Percentiles rank a stretch among this genome's conserved stretches.
These are phyloP conservation scores for Natator depressus DNA, from an alignment of 2,113 vertebrate species.

Conservation along the genomic window DNA sequence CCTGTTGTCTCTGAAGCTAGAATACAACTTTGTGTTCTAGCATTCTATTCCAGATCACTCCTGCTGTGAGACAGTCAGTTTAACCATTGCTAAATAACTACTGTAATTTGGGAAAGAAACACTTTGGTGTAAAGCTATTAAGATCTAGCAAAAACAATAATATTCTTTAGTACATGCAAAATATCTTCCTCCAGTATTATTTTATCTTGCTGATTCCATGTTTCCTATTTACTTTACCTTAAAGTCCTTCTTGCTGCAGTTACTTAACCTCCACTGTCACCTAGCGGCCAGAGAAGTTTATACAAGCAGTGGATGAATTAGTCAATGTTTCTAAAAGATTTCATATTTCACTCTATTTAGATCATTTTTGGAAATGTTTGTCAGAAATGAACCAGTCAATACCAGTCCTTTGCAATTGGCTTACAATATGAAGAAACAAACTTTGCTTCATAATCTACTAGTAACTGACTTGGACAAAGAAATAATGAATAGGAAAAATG, in stretches of 20 bases:
- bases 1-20: neutral
- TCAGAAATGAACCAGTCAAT: neutral
- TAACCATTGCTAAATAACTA: neutral
- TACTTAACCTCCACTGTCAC: slow-evolving; percentile 39
- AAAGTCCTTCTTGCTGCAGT: neutral
- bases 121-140: neutral
- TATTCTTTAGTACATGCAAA: neutral
- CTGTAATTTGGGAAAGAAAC: neutral
- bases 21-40: neutral
- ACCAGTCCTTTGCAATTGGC: neutral
- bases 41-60: neutral
- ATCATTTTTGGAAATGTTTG: neutral
- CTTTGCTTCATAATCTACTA: neutral
- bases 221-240: neutral
- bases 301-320: neutral
- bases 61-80: neutral
- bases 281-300: slow-evolving; percentile 41
- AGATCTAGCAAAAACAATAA: neutral
- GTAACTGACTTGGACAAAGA: neutral
- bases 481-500: neutral
- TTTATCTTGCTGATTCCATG: neutral
- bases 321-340: neutral
- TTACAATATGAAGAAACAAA: neutral
- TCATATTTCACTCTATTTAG: neutral
- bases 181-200: neutral